Conservation (phyloP, 2,888 invertebrate species). For the Isoperla grammatica region DNA sequence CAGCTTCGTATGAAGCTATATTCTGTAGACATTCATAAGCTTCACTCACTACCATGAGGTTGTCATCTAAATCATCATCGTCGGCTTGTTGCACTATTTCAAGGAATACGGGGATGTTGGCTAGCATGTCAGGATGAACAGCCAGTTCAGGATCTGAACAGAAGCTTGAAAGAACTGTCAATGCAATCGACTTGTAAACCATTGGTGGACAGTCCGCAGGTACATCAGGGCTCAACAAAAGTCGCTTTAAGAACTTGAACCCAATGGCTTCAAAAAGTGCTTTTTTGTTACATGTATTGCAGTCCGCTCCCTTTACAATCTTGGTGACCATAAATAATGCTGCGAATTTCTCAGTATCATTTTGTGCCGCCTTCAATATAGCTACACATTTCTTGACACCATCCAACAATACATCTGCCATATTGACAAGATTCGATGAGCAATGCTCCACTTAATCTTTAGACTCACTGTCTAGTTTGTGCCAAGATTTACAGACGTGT, state of each 20-base stretch:
- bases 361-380: slow-evolving; percentile 70
- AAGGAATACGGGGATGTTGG: slow-evolving; percentile 73
- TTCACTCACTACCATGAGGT: slow-evolving; percentile 79
- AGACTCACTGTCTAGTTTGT: not conserved
- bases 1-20: slow-evolving; percentile 71
- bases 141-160: slow-evolving; percentile 75
- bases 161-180: slow-evolving; percentile 82
- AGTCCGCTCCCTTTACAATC: slow-evolving; percentile 76
- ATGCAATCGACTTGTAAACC: slow-evolving; percentile 85
- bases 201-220: slow-evolving; percentile 84
- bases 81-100: slow-evolving; percentile 80
- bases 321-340: slow-evolving; percentile 89
- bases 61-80: slow-evolving; percentile 79
- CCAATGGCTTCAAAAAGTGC: slow-evolving; percentile 86
- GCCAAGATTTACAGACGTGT: not conserved
- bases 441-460: not conserved
- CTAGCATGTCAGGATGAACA: slow-evolving; percentile 75
- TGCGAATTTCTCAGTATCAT: slow-evolving; percentile 88
- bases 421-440: slow-evolving; percentile 26
- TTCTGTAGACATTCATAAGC: slow-evolving; percentile 77
- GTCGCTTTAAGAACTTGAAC: slow-evolving; percentile 74
- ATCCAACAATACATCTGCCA: slow-evolving; percentile 56
- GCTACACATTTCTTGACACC: slow-evolving; percentile 78
- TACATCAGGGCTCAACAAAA: slow-evolving; percentile 67
- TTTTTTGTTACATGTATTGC: slow-evolving; percentile 63